Evolutionary conservation across 2,113 vertebrate genomes (phyloP).

Genomic region (Leptocoma aspasia): DNA sequence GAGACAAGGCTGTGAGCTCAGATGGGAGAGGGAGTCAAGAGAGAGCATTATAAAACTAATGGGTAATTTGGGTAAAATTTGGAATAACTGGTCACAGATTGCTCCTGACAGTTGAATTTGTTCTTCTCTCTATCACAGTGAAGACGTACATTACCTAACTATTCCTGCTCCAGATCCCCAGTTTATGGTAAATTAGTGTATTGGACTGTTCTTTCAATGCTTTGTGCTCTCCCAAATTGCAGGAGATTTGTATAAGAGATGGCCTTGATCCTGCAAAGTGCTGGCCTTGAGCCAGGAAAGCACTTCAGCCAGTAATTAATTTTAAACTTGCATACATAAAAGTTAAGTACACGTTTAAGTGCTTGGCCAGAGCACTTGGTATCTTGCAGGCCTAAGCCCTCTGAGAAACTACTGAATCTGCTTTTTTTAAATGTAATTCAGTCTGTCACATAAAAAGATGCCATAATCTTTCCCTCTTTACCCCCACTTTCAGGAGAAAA

Average conservation of each 20-base stretch:
- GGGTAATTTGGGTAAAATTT: neutral
- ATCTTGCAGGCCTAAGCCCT: slow-evolving; percentile 7
- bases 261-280: neutral
- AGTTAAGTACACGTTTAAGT: slow-evolving; percentile 29
- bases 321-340: slow-evolving; percentile 49
- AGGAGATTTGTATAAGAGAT: neutral
- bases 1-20: neutral
- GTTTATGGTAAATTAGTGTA: neutral
- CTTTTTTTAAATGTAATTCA: slow-evolving; percentile 1
- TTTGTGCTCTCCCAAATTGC: neutral
- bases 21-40: neutral
- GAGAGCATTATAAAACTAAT: neutral
- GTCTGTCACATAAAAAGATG: slow-evolving; percentile 26
- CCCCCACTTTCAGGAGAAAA: slow-evolving; percentile 30
- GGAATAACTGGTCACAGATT: neutral
- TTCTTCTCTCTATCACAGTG: neutral
- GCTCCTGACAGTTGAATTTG: neutral
- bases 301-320: slow-evolving; percentile 56
- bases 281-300: slow-evolving; percentile 49
- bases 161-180: neutral
- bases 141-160: neutral
- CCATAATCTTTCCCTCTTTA: slow-evolving; percentile 22
- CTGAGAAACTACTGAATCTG: slow-evolving; percentile 19
- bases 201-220: neutral
- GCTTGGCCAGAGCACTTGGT: slow-evolving; percentile 8